Evolutionary conservation across 2,113 vertebrate species (phyloP).

Genomic region (Anhinga rufa): DNA sequence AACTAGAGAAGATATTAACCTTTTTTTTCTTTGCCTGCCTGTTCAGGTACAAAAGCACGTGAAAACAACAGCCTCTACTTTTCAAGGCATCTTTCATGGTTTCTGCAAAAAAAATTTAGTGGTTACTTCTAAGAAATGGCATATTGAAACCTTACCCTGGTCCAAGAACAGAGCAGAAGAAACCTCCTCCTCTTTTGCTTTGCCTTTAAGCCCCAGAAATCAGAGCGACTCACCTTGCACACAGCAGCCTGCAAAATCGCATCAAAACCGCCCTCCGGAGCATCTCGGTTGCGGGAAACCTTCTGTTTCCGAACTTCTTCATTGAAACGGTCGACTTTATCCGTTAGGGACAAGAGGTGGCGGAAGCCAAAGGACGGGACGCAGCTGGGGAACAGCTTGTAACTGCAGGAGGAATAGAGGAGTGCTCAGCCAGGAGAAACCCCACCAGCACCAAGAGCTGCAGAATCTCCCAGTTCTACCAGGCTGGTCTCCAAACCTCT

Average conservation of each 20-base stretch:
- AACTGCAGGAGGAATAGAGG: conserved; percentile 71
- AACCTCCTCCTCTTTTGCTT: not conserved
- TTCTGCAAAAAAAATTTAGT: not conserved
- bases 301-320: conserved; percentile 94
- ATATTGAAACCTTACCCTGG: not conserved
- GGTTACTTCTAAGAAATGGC: not conserved
- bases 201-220: not conserved
- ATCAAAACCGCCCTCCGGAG: conserved; percentile 93
- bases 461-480: not conserved
- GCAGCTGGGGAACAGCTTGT: conserved; percentile 90
- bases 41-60: not conserved
- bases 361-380: conserved; percentile 96
- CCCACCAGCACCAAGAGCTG: not conserved
- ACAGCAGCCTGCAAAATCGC: conserved; percentile 94
- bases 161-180: not conserved
- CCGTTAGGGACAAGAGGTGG: conserved; percentile 91
- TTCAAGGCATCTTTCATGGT: not conserved
- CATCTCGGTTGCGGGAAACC: conserved; percentile 94
- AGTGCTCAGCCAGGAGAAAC: not conserved
- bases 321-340: conserved; percentile 92
- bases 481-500: not conserved
- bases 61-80: not conserved
- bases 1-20: not conserved
- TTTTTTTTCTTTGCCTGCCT: not conserved
- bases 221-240: conserved; percentile 82